Conservation (phyloP, 2,113 vertebrate species). For the Oplegnathus fasciatus region DNA sequence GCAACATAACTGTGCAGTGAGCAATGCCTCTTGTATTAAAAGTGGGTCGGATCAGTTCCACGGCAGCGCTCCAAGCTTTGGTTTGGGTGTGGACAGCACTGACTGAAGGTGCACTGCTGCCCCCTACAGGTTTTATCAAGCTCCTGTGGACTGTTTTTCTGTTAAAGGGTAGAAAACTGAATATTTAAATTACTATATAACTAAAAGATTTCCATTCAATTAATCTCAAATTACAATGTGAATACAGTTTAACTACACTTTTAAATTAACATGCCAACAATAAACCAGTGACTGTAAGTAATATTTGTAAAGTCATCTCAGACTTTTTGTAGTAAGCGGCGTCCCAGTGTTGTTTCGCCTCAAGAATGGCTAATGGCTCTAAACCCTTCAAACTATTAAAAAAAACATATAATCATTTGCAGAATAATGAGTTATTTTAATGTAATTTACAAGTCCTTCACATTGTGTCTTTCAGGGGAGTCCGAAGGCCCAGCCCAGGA, state of each 20-base stretch:
- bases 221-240: no score
- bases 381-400: background rate
- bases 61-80: background rate
- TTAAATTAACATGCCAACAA: background rate
- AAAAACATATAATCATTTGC: background rate
- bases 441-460: background rate
- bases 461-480: conserved; percentile 75
- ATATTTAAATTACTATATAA: background rate
- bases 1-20: conserved; percentile 38
- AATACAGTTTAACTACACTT: background rate
- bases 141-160: background rate
- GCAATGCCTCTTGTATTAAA: conserved; percentile 41
- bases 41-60: conserved; percentile 34
- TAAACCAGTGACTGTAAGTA: background rate
- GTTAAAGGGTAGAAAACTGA: background rate
- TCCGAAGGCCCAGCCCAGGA: conserved; percentile 71
- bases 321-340: no score
- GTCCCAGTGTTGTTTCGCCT: background rate
- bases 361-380: background rate
- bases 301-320: no score
- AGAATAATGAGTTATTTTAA: background rate
- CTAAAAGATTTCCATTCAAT: background rate
- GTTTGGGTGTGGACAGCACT: conserved; percentile 55
- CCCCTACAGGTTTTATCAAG: conserved; percentile 53
- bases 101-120: conserved; percentile 60